Evolutionary conservation across 2,888 invertebrate genomes (phyloP).

Genomic region (Spatulosminthurus flaviceps): DNA sequence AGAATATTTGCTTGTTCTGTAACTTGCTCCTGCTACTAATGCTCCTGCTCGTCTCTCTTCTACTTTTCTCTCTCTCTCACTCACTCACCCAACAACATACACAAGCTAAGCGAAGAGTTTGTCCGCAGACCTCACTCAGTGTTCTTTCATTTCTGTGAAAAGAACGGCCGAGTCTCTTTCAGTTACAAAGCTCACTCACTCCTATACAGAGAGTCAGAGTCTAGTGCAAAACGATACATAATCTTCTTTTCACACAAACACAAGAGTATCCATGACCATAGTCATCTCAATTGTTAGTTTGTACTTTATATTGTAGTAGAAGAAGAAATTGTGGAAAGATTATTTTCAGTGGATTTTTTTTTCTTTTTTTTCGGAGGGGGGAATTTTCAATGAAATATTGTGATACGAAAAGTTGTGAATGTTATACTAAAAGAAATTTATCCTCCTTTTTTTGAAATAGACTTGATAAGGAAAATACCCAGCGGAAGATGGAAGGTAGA

Average conservation of each 20-base stretch:
- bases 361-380: no score
- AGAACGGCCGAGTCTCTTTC: conserved; percentile 3
- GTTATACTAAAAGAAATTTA: no score
- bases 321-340: no score
- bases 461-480: neutral
- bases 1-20: no score
- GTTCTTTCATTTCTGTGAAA: conserved; percentile 23
- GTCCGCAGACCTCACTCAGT: conserved; percentile 23
- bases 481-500: neutral
- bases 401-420: no score
- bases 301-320: neutral
- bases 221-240: conserved; percentile 8
- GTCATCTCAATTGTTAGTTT: neutral
- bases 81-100: neutral
- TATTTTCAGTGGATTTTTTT: no score
- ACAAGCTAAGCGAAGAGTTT: neutral
- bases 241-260: neutral
- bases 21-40: conserved; percentile 14
- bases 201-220: no score
- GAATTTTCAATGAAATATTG: no score
- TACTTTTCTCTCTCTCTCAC: conserved; percentile 13
- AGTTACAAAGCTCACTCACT: neutral
- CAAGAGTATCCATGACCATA: conserved; percentile 11
- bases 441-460: neutral
- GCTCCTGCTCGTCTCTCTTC: conserved; percentile 18